phyloP scores from a whole-genome alignment of 2,797 vertebrate species.

The Halcyon chelicuti region DNA sequence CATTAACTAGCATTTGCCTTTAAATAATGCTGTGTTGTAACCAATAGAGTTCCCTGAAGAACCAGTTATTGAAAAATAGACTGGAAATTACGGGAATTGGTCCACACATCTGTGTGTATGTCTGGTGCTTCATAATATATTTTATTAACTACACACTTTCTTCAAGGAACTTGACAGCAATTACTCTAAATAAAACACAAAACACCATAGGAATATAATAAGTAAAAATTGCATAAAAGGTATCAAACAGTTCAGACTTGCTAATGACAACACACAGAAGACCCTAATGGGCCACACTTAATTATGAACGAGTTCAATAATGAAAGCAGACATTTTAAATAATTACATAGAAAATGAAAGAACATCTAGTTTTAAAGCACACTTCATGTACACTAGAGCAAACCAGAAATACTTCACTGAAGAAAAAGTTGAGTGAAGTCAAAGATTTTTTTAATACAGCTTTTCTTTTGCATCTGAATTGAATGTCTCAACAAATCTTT shows the following conservation, averaged over 20 bases:
- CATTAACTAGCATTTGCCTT: not conserved
- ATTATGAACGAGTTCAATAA: conserved; percentile 4
- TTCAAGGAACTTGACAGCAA: not conserved
- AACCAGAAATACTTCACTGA: not conserved
- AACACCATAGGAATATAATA: not conserved
- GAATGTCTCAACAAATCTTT: conserved; percentile 14
- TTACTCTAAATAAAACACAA: not conserved
- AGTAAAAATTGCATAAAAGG: not conserved
- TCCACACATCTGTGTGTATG: not conserved
- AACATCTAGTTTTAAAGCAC: conserved; percentile 7
- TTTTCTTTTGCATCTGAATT: not conserved
- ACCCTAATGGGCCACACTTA: not conserved
- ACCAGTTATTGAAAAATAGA: not conserved
- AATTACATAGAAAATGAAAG: not conserved
- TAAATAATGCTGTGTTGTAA: not conserved
- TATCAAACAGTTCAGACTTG: not conserved
- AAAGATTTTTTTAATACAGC: not conserved
- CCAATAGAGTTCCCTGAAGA: not conserved
- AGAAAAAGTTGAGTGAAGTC: conserved; percentile 14
- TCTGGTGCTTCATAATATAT: not conserved
- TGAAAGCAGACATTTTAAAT: conserved; percentile 23
- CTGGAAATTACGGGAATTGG: not conserved
- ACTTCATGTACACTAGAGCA: not conserved
- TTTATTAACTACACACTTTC: not conserved
- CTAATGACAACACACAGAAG: not conserved